These are phyloP conservation scores for Gadopsis bispinosus DNA, from an alignment of 2,797 vertebrate genomes.

Conservation along the genomic window DNA sequence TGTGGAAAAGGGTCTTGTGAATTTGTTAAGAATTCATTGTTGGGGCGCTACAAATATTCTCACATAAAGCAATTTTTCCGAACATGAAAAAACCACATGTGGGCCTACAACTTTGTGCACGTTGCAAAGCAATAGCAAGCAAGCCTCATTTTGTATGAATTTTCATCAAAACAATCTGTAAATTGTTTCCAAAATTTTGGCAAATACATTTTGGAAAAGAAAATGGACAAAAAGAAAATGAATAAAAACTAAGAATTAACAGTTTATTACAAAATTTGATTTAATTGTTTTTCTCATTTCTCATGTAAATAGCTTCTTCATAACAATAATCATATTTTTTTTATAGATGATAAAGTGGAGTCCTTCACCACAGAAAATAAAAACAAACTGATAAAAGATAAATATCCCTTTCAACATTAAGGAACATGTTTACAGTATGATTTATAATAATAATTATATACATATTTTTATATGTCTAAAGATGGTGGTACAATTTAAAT, in stretches of 20 bases:
- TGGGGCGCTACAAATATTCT: background rate
- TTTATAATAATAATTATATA: background rate
- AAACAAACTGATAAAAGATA: background rate
- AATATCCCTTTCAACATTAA: background rate
- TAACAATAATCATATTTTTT: background rate
- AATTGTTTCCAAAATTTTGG: background rate
- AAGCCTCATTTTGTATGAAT: background rate
- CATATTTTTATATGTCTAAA: background rate
- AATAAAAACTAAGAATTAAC: background rate
- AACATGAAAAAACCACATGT: background rate
- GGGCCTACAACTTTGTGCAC: background rate
- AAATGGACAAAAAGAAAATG: background rate
- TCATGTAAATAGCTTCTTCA: background rate
- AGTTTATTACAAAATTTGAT: background rate
- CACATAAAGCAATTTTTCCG: background rate
- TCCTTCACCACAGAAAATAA: background rate
- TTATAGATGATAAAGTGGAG: background rate
- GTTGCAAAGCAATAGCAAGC: background rate
- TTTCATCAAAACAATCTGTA: background rate
- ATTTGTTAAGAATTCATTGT: background rate
- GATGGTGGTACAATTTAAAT: background rate
- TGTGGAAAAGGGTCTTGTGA: background rate
- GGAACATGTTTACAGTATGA: background rate
- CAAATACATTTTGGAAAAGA: background rate
- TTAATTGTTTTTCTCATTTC: background rate